These are phyloP conservation scores for Rhadinocentrus ornatus DNA, from an alignment of 2,797 vertebrate species.

Conservation along the genomic window DNA sequence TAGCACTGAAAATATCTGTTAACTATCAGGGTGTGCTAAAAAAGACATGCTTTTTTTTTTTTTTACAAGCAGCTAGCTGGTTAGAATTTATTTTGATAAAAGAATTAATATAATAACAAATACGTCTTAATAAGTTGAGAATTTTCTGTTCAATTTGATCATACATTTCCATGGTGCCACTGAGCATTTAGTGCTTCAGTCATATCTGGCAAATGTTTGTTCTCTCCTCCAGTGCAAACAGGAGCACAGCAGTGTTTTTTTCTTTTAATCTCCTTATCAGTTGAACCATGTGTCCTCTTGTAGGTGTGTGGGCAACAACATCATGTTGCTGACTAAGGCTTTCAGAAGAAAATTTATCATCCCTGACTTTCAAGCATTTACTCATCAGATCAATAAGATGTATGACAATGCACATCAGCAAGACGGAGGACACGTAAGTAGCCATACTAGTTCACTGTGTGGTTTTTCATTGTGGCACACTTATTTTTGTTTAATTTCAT, in stretches of 20 bases:
- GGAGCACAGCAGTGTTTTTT: not conserved
- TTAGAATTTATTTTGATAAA: not conserved
- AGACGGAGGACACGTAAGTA: constrained; percentile 83
- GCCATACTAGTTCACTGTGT: not conserved
- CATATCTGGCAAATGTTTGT: not conserved
- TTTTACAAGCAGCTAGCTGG: not conserved
- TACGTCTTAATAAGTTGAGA: not conserved
- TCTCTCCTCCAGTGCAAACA: not conserved
- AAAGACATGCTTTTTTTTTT: constrained; percentile 27
- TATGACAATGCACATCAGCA: constrained; percentile 81
- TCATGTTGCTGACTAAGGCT: constrained; percentile 90
- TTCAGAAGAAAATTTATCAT: constrained; percentile 93
- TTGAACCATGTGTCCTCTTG: constrained; percentile 16
- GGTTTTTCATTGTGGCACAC: not conserved
- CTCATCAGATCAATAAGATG: constrained; percentile 83
- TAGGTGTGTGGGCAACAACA: constrained; percentile 90
- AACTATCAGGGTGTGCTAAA: constrained; percentile 8
- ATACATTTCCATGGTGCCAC: not conserved
- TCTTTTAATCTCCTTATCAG: not conserved
- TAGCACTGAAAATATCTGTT: constrained; percentile 8
- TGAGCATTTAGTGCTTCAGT: not conserved
- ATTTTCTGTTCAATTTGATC: not conserved
- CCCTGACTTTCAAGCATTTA: constrained; percentile 89
- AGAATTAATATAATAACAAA: not conserved
- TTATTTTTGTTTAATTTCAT: constrained; percentile 5